These are phyloP conservation scores for Ormyrus labotus DNA, from an alignment of 2,888 invertebrate species.

Conservation along the genomic window DNA sequence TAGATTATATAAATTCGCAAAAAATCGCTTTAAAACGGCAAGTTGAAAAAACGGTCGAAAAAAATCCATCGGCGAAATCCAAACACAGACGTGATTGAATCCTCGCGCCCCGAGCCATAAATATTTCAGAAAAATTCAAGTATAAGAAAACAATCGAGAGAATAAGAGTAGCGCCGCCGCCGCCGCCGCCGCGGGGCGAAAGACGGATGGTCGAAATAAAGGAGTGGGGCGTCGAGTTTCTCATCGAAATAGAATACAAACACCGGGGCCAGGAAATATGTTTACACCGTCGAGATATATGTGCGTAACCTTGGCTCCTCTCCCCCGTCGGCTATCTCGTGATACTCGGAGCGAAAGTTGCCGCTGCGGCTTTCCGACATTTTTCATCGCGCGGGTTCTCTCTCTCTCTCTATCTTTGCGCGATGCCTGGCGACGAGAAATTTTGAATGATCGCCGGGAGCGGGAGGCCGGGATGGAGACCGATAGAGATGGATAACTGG, in stretches of 20 bases:
- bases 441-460: background rate
- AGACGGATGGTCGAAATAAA: constrained; percentile 30
- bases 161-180: constrained; percentile 2
- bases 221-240: constrained; percentile 49
- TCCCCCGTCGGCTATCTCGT: constrained; percentile 21
- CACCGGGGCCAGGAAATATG: constrained; percentile 65
- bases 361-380: background rate
- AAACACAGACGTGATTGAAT: too few relatives aligned
- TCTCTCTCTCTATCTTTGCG: background rate
- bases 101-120: background rate
- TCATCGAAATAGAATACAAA: constrained; percentile 70
- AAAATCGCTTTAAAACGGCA: too few relatives aligned
- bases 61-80: too few relatives aligned
- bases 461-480: background rate
- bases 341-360: background rate
- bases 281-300: constrained; percentile 62
- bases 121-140: constrained; percentile 17
- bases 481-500: background rate
- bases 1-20: too few relatives aligned
- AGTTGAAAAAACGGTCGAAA: too few relatives aligned
- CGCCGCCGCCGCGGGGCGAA: background rate
- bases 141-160: background rate
- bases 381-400: constrained; percentile 14
- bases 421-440: background rate
- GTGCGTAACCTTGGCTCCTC: constrained; percentile 41